Conservation (phyloP, 2,113 vertebrate species). For the Platycercus adscitus region DNA sequence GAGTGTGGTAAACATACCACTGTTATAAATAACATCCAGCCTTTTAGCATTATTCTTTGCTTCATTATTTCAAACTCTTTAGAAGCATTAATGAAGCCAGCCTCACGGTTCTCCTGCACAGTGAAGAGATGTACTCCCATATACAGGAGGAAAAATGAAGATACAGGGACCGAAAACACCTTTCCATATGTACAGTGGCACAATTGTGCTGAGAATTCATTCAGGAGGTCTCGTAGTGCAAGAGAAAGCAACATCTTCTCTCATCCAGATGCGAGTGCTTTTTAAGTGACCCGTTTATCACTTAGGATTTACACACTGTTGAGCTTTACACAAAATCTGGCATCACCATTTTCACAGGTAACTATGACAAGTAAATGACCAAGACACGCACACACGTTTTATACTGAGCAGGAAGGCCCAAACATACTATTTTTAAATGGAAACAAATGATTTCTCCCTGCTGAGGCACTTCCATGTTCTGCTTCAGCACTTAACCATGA, state of each 20-base stretch:
- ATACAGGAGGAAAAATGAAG: not conserved
- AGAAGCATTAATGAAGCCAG: not conserved
- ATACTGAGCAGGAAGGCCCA: not conserved
- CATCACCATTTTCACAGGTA: not conserved
- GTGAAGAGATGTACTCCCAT: not conserved
- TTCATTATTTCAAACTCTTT: not conserved
- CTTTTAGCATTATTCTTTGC: conserved; percentile 12
- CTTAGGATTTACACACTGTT: not conserved
- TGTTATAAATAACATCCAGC: conserved; percentile 51
- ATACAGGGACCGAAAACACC: not conserved
- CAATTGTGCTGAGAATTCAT: not conserved
- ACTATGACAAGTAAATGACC: not conserved
- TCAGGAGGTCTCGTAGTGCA: not conserved
- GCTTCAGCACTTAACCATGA: not conserved
- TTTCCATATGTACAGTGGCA: not conserved
- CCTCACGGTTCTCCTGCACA: not conserved
- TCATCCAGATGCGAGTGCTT: not conserved
- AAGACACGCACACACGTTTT: not conserved
- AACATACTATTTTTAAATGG: not conserved
- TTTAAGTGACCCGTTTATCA: not conserved
- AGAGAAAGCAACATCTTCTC: not conserved
- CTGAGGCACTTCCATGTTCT: not conserved
- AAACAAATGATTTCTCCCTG: not conserved
- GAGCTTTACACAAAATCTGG: not conserved
- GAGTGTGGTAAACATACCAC: conserved; percentile 40